Conservation (phyloP, 2,797 vertebrate genomes). For the Micropoecilia bifurca region DNA sequence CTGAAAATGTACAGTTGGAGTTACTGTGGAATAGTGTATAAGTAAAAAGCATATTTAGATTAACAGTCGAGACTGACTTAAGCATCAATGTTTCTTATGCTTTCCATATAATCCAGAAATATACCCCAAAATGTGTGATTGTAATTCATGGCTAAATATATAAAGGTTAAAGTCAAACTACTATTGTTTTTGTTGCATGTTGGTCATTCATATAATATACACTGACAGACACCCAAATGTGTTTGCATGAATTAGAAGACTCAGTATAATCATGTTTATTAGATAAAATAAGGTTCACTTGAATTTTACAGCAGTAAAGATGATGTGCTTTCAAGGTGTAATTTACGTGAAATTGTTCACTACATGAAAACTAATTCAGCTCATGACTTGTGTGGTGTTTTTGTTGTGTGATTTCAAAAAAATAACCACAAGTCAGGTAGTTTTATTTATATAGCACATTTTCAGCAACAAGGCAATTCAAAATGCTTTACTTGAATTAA, state of each 20-base stretch:
- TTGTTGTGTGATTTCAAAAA: background rate
- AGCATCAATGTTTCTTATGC: background rate
- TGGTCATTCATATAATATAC: background rate
- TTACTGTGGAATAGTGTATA: background rate
- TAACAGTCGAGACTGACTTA: too few species aligned
- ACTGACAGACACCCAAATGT: background rate
- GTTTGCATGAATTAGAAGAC: background rate
- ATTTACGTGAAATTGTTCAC: background rate
- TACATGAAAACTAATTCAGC: background rate
- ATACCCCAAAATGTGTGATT: background rate
- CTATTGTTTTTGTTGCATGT: background rate
- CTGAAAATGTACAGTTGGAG: background rate
- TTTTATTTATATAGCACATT: too few species aligned
- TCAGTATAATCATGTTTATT: background rate
- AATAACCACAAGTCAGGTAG: background rate
- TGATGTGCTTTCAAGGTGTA: background rate
- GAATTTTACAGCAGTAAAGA: background rate
- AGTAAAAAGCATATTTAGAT: background rate
- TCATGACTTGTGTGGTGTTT: background rate
- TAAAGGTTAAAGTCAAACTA: background rate
- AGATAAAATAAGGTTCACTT: background rate
- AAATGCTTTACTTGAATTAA: too few species aligned
- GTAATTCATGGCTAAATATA: background rate
- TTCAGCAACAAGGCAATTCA: too few species aligned
- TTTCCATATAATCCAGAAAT: background rate